Evolutionary conservation across 2,797 vertebrate species (phyloP).

Genomic region (Paguma larvata): DNA sequence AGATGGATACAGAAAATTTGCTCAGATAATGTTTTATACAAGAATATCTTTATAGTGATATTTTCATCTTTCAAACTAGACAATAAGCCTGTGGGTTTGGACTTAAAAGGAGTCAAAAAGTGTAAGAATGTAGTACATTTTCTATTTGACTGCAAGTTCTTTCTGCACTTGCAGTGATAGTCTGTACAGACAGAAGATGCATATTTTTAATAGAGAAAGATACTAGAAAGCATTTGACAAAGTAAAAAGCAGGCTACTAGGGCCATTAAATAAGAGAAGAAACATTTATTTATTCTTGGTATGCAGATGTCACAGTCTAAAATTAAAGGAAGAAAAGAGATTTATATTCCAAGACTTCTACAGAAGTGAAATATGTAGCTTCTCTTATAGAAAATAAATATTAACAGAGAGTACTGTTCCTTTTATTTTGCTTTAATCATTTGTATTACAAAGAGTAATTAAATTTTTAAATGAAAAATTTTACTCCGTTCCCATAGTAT

Average conservation of each 20-base stretch:
- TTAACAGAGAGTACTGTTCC: neutral
- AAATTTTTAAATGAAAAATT: constrained; percentile 19
- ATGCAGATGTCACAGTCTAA: constrained; percentile 10
- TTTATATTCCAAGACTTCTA: neutral
- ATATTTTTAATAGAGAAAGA: constrained; percentile 21
- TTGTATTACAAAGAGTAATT: neutral
- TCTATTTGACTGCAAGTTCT: neutral
- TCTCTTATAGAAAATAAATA: neutral
- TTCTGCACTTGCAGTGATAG: neutral
- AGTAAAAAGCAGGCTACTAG: neutral
- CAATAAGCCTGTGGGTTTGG: neutral
- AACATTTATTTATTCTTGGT: neutral
- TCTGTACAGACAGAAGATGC: neutral
- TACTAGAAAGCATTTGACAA: constrained; percentile 33
- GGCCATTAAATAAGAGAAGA: neutral
- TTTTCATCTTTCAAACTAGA: constrained; percentile 23
- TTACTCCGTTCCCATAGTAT: neutral
- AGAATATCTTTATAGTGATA: neutral
- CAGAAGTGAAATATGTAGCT: constrained; percentile 43
- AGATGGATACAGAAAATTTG: neutral
- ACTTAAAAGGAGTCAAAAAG: neutral
- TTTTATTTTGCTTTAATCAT: constrained; percentile 49
- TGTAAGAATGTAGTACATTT: neutral
- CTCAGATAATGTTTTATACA: neutral
- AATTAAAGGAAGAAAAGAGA: constrained; percentile 51